These are phyloP conservation scores for Chymomyza procnemis DNA, from an alignment of 2,888 invertebrate genomes.

Conservation along the genomic window DNA sequence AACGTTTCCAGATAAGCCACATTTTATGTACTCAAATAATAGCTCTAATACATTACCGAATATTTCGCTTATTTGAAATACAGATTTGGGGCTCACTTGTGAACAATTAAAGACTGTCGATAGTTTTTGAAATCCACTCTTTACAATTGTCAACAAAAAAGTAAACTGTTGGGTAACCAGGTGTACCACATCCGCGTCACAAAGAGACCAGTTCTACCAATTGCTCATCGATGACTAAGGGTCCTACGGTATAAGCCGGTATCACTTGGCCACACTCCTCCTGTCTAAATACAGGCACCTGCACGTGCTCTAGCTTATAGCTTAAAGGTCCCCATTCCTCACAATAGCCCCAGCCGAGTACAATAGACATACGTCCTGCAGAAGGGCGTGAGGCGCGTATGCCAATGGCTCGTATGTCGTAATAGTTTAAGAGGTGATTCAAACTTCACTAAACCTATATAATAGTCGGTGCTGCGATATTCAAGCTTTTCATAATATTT, in stretches of 20 bases:
- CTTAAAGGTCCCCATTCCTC: constrained; percentile 64
- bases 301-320: constrained; percentile 78
- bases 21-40: too few species aligned
- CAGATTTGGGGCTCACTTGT: not conserved
- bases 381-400: constrained; percentile 57
- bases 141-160: constrained; percentile 72
- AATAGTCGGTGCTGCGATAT: constrained; percentile 79
- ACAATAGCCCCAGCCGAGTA: constrained; percentile 76
- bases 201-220: constrained; percentile 79
- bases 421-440: constrained; percentile 77
- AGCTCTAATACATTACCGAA: too few species aligned
- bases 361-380: constrained; percentile 48
- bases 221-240: constrained; percentile 63
- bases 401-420: constrained; percentile 75
- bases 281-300: constrained; percentile 80
- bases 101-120: constrained; percentile 22
- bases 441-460: constrained; percentile 79
- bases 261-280: too few species aligned
- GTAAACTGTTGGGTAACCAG: constrained; percentile 79
- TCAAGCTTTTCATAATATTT: constrained; percentile 57
- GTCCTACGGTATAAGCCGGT: constrained; percentile 77
- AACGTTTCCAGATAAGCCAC: too few species aligned
- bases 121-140: constrained; percentile 69
- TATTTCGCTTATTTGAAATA: too few species aligned
- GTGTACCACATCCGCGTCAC: constrained; percentile 79